Conservation (phyloP, 2,888 invertebrate species). For the Amblyjoppa fuscipennis region DNA sequence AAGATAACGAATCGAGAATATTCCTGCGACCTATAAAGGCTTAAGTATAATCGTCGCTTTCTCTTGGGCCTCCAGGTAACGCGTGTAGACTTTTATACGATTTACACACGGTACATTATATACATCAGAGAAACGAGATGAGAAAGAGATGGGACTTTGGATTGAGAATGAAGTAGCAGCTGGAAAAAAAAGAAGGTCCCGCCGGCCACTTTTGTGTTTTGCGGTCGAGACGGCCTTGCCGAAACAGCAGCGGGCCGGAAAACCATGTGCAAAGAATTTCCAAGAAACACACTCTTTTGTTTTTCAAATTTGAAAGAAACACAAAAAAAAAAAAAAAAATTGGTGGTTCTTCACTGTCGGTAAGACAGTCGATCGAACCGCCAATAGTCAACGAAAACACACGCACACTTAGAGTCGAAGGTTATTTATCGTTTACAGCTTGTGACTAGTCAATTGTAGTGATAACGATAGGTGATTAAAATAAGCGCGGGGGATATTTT, state of each 20-base stretch:
- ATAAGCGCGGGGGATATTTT: not conserved
- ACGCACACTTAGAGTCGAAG: constrained; percentile 28
- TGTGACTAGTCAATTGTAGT: constrained; percentile 44
- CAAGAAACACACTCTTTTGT: constrained; percentile 7
- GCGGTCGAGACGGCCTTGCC: constrained; percentile 10
- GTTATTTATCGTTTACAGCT: constrained; percentile 35
- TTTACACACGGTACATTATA: constrained; percentile 50
- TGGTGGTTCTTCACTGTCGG: not conserved
- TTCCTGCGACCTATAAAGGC: not conserved
- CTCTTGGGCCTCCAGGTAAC: constrained; percentile 34
- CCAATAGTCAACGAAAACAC: constrained; percentile 4
- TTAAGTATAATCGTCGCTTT: constrained; percentile 48
- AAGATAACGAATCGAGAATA: not conserved
- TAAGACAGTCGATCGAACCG: not conserved
- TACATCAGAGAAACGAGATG: constrained; percentile 32
- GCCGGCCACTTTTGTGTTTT: constrained; percentile 7
- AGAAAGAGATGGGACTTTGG: not conserved
- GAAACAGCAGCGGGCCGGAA: constrained; percentile 23
- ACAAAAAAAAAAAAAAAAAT: not conserved
- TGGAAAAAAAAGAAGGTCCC: constrained; percentile 20
- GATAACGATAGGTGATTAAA: not conserved
- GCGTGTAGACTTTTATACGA: constrained; percentile 62
- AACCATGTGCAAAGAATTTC: constrained; percentile 38
- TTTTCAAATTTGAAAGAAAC: not conserved
- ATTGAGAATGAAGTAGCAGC: constrained; percentile 22